These are phyloP conservation scores for Sinocyclocheilus grahami DNA, from an alignment of 2,113 vertebrate species.

Conservation along the genomic window DNA sequence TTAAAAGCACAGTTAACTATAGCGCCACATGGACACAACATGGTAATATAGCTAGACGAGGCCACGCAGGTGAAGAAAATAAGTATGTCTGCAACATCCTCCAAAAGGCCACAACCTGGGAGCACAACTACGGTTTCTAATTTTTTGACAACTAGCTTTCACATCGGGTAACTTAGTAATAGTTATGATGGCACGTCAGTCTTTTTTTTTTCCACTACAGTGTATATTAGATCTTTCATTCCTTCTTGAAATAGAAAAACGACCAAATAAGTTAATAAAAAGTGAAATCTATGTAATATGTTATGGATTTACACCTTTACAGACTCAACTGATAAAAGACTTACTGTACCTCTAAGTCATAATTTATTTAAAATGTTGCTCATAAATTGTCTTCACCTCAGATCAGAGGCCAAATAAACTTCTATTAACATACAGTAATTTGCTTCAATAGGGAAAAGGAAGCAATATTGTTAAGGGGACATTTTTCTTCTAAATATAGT, in stretches of 20 bases:
- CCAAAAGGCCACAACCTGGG: slow-evolving; percentile 42
- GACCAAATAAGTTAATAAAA: background rate
- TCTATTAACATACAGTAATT: too few relatives aligned
- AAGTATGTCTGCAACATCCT: slow-evolving; percentile 44
- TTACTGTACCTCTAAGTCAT: background rate
- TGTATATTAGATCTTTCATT: background rate
- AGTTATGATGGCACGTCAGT: slow-evolving; percentile 18
- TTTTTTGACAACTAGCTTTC: slow-evolving; percentile 8
- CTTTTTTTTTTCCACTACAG: background rate
- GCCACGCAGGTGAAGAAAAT: slow-evolving; percentile 53
- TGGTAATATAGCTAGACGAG: slow-evolving; percentile 51
- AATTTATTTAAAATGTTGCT: background rate
- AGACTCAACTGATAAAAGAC: background rate
- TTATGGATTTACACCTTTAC: slow-evolving; percentile 4
- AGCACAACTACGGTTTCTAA: background rate
- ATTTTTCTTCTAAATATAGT: background rate
- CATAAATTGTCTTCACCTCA: background rate
- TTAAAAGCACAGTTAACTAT: slow-evolving; percentile 64
- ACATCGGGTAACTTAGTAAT: slow-evolving; percentile 50
- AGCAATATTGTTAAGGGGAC: background rate
- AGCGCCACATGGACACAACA: slow-evolving; percentile 60
- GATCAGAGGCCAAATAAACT: slow-evolving; percentile 4
- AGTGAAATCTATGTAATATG: too few relatives aligned
- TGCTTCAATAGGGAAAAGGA: background rate
- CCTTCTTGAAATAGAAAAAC: background rate